A percentile compares a stretch with the other conserved stretches of the same genome.
Conservation (phyloP, 2,113 vertebrate species). For the Piliocolobus tephrosceles region DNA sequence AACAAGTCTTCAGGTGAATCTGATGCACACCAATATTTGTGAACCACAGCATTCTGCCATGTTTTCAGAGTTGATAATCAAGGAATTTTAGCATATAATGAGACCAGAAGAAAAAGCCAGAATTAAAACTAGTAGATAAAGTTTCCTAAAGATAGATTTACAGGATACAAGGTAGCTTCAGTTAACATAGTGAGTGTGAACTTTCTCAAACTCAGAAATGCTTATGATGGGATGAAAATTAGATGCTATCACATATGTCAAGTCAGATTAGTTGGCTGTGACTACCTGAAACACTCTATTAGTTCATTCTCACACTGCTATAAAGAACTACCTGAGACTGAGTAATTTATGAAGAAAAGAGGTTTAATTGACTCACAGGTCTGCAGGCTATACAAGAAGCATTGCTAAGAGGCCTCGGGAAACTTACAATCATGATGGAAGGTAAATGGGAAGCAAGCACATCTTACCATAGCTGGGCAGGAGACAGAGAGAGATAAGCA, state of each 20-base stretch:
- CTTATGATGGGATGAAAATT: background rate
- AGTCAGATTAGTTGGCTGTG: background rate
- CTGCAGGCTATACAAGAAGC: too few relatives aligned
- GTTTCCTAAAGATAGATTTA: background rate
- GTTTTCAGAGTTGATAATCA: background rate
- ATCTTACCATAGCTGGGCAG: too few relatives aligned
- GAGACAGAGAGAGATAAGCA: too few relatives aligned
- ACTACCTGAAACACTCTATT: background rate
- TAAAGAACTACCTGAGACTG: too few relatives aligned
- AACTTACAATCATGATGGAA: too few relatives aligned
- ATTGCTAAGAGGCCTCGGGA: too few relatives aligned
- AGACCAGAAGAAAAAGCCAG: background rate
- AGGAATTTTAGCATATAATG: background rate
- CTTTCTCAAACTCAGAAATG: constrained; percentile 12
- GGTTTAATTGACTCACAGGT: too few relatives aligned
- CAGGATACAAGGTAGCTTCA: background rate
- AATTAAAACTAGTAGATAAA: background rate
- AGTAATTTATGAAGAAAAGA: too few relatives aligned
- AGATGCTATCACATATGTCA: background rate
- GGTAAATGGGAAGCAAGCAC: too few relatives aligned
- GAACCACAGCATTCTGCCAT: background rate
- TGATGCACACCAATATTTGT: background rate
- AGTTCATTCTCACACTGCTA: too few relatives aligned
- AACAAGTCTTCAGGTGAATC: background rate
- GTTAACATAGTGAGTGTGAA: background rate